Percentiles rank a stretch among this genome's conserved stretches.
Evolutionary conservation across 2,888 invertebrate genomes (phyloP).

Genomic region (Pachydiplax longipennis): DNA sequence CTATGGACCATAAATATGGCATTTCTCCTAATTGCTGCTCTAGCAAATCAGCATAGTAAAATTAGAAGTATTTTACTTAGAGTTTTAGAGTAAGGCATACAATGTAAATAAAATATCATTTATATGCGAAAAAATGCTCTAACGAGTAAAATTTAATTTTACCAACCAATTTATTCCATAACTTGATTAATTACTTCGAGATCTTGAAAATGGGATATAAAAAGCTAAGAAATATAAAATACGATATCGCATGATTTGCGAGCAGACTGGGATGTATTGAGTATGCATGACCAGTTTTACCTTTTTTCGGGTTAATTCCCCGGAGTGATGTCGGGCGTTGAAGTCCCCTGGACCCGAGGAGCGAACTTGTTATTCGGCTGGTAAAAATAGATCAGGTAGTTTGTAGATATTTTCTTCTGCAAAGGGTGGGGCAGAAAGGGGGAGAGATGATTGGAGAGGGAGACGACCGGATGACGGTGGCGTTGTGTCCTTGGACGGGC

Average conservation of each 20-base stretch:
- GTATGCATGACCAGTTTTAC: background rate
- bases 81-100: background rate
- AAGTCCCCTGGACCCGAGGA: background rate
- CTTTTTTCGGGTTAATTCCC: background rate
- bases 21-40: background rate
- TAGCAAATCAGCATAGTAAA: background rate
- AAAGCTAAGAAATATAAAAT: background rate
- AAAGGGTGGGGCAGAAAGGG: background rate
- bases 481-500: background rate
- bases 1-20: background rate
- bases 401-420: background rate
- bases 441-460: background rate
- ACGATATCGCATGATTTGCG: background rate
- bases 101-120: background rate
- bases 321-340: background rate
- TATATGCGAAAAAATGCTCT: background rate
- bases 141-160: too few relatives aligned
- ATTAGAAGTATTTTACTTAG: background rate
- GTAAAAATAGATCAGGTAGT: background rate
- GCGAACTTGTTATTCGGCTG: background rate
- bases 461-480: constrained; percentile 14
- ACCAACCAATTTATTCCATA: too few relatives aligned
- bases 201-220: too few relatives aligned
- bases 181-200: too few relatives aligned
- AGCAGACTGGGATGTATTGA: background rate